Evolutionary conservation across 2,113 vertebrate species (phyloP), one percentile per base, ranked within the genome.

Genomic region (Halichoeres trimaculatus): DNA sequence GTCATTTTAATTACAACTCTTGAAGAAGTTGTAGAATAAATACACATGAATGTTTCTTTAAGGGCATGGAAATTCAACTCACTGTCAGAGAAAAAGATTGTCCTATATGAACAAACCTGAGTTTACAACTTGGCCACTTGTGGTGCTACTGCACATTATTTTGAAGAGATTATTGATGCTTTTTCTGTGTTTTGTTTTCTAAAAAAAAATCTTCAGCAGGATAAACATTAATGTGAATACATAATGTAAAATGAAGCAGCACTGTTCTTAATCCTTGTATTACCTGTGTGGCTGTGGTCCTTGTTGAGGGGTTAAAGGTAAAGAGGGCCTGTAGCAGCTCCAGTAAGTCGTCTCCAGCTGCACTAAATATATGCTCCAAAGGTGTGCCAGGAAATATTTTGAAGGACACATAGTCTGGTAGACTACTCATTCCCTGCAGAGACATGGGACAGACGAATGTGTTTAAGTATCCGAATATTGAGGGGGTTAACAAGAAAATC

Each of bases 391-490:
- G 96, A 78, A 99, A 98, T 78, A 93, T 90, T 81, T 99, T 99
- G 90, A 99, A 99, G 0, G 96, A 95, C 66, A 99, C 95, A 17
- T 96, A 99, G 91, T 99, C 98, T 70, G 98, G 97, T 60, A 99
- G 95, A 91, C 85, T 98, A 4, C 77, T 95, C 94, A 99, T 92
- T 0, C 96, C 97, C 98, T 99, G 85, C 76, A 90, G 65, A 84
- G 53, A 84, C 8, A 85, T 65, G 59, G 22, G 20, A 80, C 22
- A 71, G 35, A 69, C 10, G 64, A 36, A 80, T 40, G 43, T 20
- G 40, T 30, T 2, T 45, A 68, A 5, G 23, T 73, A 59, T 3
- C 9, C 22, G 43, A 67, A n/a, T 65, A 30, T 14, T 40, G 11
- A 60, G 8, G 41, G 59, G 30, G 26, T n/a, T 7, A 66, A 64